Percentiles rank a stretch among this genome's conserved stretches.
These are phyloP conservation scores for Cotesia congregata DNA, from an alignment of 2,888 invertebrate genomes.

Conservation along the genomic window DNA sequence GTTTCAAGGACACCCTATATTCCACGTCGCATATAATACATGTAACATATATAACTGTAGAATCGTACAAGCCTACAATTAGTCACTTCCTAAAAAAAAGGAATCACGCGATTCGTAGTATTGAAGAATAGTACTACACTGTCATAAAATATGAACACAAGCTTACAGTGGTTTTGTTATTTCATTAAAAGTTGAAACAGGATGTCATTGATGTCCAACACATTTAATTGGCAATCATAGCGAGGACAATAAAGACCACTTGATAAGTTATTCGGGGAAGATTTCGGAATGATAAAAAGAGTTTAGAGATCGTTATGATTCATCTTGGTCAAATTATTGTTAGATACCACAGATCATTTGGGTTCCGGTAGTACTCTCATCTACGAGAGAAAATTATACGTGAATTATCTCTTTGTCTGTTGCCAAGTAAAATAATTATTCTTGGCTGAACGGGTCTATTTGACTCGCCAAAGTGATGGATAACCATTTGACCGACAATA, in stretches of 20 bases:
- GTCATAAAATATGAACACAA: neutral
- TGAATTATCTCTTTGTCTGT: conserved; percentile 43
- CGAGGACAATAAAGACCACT: neutral
- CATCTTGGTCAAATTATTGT: conserved; percentile 1
- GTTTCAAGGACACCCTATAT: conserved; percentile 5
- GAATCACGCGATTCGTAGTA: neutral
- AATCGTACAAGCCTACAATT: neutral
- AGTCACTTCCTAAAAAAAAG: conserved; percentile 19
- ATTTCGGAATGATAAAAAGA: conserved; percentile 3
- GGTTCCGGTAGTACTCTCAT: conserved; percentile 1
- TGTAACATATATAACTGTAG: neutral
- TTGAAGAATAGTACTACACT: neutral
- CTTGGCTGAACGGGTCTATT: conserved; percentile 29
- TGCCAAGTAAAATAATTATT: conserved; percentile 49
- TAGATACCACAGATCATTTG: conserved; percentile 25
- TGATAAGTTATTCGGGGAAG: neutral
- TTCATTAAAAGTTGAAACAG: neutral
- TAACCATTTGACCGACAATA: conserved; percentile 21
- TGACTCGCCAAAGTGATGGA: neutral
- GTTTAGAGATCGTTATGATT: conserved; percentile 23
- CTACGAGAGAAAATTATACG: conserved; percentile 28
- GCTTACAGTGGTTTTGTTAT: neutral
- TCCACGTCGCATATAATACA: neutral
- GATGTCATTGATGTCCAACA: neutral
- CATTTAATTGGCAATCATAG: conserved; percentile 3